A percentile compares a stretch with the other conserved stretches of the same genome.
These are phyloP conservation scores for Limnephilus marmoratus DNA, from an alignment of 2,888 invertebrate species.

Conservation along the genomic window DNA sequence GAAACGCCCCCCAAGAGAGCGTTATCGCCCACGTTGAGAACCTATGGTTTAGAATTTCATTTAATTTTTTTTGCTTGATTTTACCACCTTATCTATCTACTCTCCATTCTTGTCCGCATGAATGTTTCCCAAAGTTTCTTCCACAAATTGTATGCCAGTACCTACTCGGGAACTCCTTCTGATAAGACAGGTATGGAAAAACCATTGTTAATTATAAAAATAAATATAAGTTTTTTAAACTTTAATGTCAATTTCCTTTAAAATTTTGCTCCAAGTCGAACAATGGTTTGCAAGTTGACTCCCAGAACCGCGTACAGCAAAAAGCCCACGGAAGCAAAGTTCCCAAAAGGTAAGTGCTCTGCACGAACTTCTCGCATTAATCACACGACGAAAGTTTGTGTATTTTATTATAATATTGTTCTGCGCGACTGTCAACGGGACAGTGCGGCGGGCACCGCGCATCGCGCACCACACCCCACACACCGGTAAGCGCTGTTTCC, in stretches of 20 bases:
- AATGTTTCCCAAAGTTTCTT: no score
- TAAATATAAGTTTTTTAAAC: no score
- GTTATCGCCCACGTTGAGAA: no score
- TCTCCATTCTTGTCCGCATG: no score
- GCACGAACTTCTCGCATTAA: constrained; percentile 49
- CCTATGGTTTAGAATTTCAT: no score
- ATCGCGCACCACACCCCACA: background rate
- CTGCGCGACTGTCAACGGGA: constrained; percentile 10
- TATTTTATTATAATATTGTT: constrained; percentile 39
- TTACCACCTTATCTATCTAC: no score
- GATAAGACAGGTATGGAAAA: no score
- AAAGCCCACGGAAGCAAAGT: constrained; percentile 11
- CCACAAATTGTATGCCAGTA: no score
- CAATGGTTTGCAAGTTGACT: background rate
- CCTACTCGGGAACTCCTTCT: no score
- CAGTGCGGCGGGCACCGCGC: background rate
- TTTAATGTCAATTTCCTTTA: background rate
- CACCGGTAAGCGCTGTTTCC: constrained; percentile 35
- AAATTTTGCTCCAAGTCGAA: background rate
- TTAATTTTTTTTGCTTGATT: no score
- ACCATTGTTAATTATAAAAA: no score
- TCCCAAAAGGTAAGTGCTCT: background rate
- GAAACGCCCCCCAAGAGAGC: no score
- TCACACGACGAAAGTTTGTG: constrained; percentile 53
- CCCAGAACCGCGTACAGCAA: background rate